A percentile compares a stretch with the other conserved stretches of the same genome.
These are phyloP conservation scores for Stigmatopora argus DNA, from an alignment of 2,113 vertebrate species.

Conservation along the genomic window DNA sequence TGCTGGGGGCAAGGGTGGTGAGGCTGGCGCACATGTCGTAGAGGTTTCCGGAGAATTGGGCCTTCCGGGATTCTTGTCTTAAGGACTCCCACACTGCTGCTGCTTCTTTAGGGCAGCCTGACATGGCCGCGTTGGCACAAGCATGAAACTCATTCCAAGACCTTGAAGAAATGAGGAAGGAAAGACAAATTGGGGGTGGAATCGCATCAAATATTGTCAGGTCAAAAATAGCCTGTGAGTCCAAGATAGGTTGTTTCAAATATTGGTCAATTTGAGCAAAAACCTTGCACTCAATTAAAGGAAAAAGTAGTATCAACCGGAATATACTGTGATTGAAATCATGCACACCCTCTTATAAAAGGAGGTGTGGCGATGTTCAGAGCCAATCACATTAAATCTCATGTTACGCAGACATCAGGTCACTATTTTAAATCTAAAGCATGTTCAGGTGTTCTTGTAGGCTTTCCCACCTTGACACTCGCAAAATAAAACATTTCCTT, in stretches of 20 bases:
- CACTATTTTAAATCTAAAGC: too few relatives aligned
- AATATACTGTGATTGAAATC: background rate
- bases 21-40: slow-evolving; percentile 80
- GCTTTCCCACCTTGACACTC: too few relatives aligned
- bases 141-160: slow-evolving; percentile 89
- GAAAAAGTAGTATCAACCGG: background rate
- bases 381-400: too few relatives aligned
- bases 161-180: slow-evolving; percentile 58
- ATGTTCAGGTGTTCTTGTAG: too few relatives aligned
- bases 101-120: slow-evolving; percentile 80
- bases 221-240: background rate
- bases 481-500: too few relatives aligned
- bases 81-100: slow-evolving; percentile 88
- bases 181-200: background rate
- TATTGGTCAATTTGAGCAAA: background rate
- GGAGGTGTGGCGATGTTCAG: too few relatives aligned
- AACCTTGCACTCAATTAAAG: background rate
- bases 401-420: too few relatives aligned
- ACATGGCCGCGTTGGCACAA: slow-evolving; percentile 80
- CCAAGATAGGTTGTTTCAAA: background rate
- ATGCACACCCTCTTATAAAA: background rate
- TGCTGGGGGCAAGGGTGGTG: slow-evolving; percentile 56
- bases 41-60: slow-evolving; percentile 85
- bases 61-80: slow-evolving; percentile 82
- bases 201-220: background rate